A percentile compares a stretch with the other conserved stretches of the same genome.
phyloP scores from a whole-genome alignment of 2,888 invertebrate species.

The Physocephala rufipes region DNA sequence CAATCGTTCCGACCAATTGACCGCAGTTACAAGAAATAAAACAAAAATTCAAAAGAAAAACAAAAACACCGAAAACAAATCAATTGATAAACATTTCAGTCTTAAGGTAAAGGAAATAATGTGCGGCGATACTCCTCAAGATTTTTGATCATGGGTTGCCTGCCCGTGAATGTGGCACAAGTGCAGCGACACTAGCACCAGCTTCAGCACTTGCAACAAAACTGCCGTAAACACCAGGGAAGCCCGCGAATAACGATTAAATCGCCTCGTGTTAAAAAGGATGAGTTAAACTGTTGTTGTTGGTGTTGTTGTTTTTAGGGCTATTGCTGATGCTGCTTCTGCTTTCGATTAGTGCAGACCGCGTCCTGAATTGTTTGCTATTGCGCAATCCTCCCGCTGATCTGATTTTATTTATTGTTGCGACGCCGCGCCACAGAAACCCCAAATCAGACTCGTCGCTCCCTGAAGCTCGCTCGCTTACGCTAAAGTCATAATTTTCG shows the following conservation, averaged over 20 bases:
- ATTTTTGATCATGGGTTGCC: neutral
- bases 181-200: neutral
- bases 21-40: too few relatives aligned
- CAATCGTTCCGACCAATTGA: neutral
- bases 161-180: neutral
- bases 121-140: slow-evolving; percentile 8
- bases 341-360: neutral
- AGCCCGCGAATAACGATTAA: slow-evolving; percentile 15
- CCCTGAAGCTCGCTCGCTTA: slow-evolving; percentile 6
- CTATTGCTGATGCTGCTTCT: slow-evolving; percentile 9
- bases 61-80: slow-evolving; percentile 25
- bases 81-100: slow-evolving; percentile 35
- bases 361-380: slow-evolving; percentile 44
- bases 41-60: too few relatives aligned
- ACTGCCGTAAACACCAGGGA: neutral
- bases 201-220: neutral
- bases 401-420: slow-evolving; percentile 61
- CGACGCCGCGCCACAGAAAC: neutral
- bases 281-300: slow-evolving; percentile 23
- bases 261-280: slow-evolving; percentile 33
- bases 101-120: neutral
- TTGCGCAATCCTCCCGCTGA: slow-evolving; percentile 63
- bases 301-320: slow-evolving; percentile 17
- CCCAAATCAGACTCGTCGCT: neutral
- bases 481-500: slow-evolving; percentile 36